These are phyloP conservation scores for Actinia tenebrosa DNA, from an alignment of 64 coral and sea anemone species.

Conservation along the genomic window DNA sequence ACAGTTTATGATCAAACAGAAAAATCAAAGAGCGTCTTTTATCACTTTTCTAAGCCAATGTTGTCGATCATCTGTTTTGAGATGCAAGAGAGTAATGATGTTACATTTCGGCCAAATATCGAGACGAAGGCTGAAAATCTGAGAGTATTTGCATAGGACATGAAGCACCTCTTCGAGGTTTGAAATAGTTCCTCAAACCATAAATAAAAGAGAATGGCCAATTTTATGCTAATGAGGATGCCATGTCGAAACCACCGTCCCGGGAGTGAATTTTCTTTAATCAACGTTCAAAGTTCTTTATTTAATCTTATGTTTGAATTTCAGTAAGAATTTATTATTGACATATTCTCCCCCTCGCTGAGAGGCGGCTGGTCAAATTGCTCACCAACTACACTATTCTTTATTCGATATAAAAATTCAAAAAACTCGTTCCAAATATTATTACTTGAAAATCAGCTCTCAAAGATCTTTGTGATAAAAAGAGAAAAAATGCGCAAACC, in stretches of 20 bases:
- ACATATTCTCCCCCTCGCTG: not conserved
- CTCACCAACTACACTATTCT: not conserved
- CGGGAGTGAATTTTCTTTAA: not conserved
- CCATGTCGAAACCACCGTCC: too few species aligned
- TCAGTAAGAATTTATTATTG: not conserved
- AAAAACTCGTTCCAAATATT: not conserved
- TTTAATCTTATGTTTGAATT: not conserved
- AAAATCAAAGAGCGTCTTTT: not conserved
- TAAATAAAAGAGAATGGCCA: too few species aligned
- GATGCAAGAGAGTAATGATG: too few species aligned
- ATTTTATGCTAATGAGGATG: too few species aligned
- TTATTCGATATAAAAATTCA: not conserved
- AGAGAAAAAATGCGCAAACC: not conserved
- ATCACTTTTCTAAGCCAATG: too few species aligned
- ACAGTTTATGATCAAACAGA: not conserved
- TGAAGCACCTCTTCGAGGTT: too few species aligned
- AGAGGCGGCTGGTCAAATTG: not conserved
- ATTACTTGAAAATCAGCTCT: not conserved
- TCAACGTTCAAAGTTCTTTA: not conserved
- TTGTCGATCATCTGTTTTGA: not conserved
- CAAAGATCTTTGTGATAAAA: not conserved
- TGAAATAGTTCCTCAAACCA: too few species aligned
- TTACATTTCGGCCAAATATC: too few species aligned
- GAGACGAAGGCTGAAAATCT: too few species aligned
- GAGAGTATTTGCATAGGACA: too few species aligned